Base-by-base conservation (phyloP, 2,113 vertebrate species). In the Pionites leucogaster region DNA sequence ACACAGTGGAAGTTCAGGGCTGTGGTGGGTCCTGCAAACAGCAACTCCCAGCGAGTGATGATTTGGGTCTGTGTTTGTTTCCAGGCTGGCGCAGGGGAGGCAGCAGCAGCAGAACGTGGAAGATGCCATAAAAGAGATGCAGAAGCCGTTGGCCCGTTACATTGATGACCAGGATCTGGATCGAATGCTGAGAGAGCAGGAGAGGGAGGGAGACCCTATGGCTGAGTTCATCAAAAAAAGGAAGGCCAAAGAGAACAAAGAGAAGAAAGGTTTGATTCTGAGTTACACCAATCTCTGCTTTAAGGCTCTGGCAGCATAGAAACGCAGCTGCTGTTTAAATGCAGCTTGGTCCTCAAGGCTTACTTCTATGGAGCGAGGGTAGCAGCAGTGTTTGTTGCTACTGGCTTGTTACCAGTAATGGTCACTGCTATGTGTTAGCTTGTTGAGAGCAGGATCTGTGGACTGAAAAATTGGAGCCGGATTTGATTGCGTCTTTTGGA, bases 141-240 rank as follows among this genome's bases (percentile, higher is more conserved):
- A 99, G 41, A 99, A 99, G 94, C 99, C 99, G 0, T 88, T 99
- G 96, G 99, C 99, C 4, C 98, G 99, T 50, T 99, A 99, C 62
- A 96, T 98, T 0, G 99, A 99, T 8, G 99, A 99, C 18, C 98
- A 99, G 90, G 99, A 99, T 72, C 98, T 99, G 77, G 99, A 99
- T 81, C 97, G 96, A 27, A 99, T 99, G 99, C 97, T 99, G 96
- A 97, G 99, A 74, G 99, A 99, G 12, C 98, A 99, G 64, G 98
- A 99, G 95, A 98, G 99, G 46, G 99, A 99, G 0, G 99, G 99
- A 8, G 99, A 99, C 97, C 99, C 99, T 2, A 99, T 99, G 99
- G 99, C 99, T 11, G 98, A 98, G 12, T 98, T 99, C 92, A 98
- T 99, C 59, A 98, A 98, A 81, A 99, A 98, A 49, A 99, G 98